Conservation (phyloP, 2,113 vertebrate species). For the Otis tarda region DNA sequence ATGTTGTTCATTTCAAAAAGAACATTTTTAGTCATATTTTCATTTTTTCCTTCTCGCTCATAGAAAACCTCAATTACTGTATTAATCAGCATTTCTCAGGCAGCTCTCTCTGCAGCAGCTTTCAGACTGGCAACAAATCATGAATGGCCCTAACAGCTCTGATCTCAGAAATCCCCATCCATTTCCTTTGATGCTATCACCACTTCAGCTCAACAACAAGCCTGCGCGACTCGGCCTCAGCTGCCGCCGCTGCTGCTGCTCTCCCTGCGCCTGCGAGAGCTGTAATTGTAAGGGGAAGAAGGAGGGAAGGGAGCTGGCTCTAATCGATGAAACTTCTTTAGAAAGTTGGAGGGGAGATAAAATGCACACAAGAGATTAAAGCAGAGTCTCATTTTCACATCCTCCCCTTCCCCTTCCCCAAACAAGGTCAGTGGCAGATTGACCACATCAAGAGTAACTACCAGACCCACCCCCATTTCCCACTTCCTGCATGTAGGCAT, state of each 20-base stretch:
- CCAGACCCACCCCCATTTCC: slow-evolving; percentile 77
- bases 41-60: slow-evolving; percentile 63
- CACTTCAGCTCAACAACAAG: slow-evolving; percentile 61
- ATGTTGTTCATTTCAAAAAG: slow-evolving; percentile 69
- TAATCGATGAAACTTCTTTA: slow-evolving; percentile 43
- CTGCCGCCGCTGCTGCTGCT: slow-evolving; percentile 13
- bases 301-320: slow-evolving; percentile 40
- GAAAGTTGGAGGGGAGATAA: slow-evolving; percentile 70
- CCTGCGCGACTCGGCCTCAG: slow-evolving; percentile 39
- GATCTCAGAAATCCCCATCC: slow-evolving; percentile 71
- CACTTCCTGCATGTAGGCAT: slow-evolving; percentile 81
- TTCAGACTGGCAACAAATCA: slow-evolving; percentile 63
- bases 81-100: slow-evolving; percentile 77
- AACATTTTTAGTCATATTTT: slow-evolving; percentile 68
- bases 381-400: slow-evolving; percentile 74
- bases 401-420: slow-evolving; percentile 73
- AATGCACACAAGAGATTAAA: slow-evolving; percentile 72
- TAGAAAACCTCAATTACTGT: slow-evolving; percentile 70
- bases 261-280: background rate
- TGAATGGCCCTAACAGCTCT: slow-evolving; percentile 63
- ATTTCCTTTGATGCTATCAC: slow-evolving; percentile 71
- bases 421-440: slow-evolving; percentile 86
- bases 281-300: background rate
- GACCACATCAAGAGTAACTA: slow-evolving; percentile 92
- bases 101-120: slow-evolving; percentile 50